A percentile compares a stretch with the other conserved stretches of the same genome.
These are phyloP conservation scores for Aromia moschata DNA, from an alignment of 2,888 invertebrate species.

Conservation along the genomic window DNA sequence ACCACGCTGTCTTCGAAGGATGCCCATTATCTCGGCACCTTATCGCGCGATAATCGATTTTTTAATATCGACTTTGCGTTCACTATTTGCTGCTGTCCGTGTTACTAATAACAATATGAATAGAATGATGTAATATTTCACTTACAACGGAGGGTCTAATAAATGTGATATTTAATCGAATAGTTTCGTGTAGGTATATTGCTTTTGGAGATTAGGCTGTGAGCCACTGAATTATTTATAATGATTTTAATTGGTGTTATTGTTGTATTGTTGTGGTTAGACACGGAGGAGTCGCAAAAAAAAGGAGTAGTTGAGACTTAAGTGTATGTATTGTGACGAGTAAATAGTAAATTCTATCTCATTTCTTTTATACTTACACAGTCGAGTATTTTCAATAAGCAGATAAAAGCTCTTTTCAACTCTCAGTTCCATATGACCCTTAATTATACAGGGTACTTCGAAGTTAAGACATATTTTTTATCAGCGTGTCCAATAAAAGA, in stretches of 20 bases:
- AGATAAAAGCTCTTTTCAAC: too few species aligned
- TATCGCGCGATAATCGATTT: constrained; percentile 9
- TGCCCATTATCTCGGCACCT: constrained; percentile 3
- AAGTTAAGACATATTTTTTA: too few species aligned
- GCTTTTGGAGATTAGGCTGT: not conserved
- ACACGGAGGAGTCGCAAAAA: too few species aligned
- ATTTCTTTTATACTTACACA: too few species aligned
- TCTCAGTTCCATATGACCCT: too few species aligned
- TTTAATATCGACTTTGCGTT: constrained; percentile 1
- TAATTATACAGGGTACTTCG: too few species aligned
- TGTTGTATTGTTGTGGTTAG: not conserved
- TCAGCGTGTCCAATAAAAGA: too few species aligned
- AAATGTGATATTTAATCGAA: constrained; percentile 3
- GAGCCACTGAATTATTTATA: constrained; percentile 4
- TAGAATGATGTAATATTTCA: constrained; percentile 1
- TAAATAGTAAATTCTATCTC: too few species aligned
- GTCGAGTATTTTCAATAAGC: too few species aligned
- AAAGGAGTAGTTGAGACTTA: too few species aligned
- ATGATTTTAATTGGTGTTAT: not conserved
- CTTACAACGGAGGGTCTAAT: not conserved
- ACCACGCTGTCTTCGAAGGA: not conserved
- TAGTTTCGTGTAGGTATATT: constrained; percentile 4
- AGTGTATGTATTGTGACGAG: too few species aligned
- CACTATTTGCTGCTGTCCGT: not conserved
- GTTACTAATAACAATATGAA: not conserved